Base-by-base conservation (phyloP, 1,140 invertebrate genomes). In the Sitophilus oryzae region DNA sequence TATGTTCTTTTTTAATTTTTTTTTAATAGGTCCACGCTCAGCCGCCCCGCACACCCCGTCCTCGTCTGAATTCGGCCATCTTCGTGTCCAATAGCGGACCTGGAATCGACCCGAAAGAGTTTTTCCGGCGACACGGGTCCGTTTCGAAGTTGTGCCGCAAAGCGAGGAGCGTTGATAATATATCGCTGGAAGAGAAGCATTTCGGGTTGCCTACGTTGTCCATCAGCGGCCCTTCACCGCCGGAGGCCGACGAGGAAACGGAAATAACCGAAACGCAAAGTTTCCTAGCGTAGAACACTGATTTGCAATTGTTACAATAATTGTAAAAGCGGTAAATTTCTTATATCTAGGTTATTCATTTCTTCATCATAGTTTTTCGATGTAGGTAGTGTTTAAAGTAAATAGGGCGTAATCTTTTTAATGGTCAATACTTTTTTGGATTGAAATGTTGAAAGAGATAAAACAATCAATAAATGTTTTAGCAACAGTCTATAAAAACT, bases 41-140 rank as follows among this genome's bases (percentile, higher is more conserved):
- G 34, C 61, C 67, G 48, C 73, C 79, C 43, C 80, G 79, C 47
- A 79, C 79, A 58, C 79, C 77, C 35, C 76, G 86, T 49, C 84
- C 83, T 50, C 76, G 86, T 14, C 83, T 87, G 62, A 88, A 88
- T 67, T 88, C 85, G 52, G 86, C 85, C 57, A 86, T 87, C 61
- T 83, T 83, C 63, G 77, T 82, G 15, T 84, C 82, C 38, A 80
- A 81, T 57, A 85, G 86, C 68, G 84, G 85, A 1, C 79, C 83
- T 10, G 84, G 84, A 37, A 86, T 88, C 65, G 77, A 87, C 70
- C 77, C 86, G 63, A 81, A 84, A 69, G 83, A 84, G 70, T 89
- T 88, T 65, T 73, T 88, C 58, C 78, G 85, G 35, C 75, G 85
- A 40, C 83, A 87, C 64, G 85, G 85, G 2, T 87, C 84, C n/a